Percentiles rank a stretch among this genome's conserved stretches.
Conservation (phyloP, 1,140 invertebrate species). For the Neuroterus valhalla region DNA sequence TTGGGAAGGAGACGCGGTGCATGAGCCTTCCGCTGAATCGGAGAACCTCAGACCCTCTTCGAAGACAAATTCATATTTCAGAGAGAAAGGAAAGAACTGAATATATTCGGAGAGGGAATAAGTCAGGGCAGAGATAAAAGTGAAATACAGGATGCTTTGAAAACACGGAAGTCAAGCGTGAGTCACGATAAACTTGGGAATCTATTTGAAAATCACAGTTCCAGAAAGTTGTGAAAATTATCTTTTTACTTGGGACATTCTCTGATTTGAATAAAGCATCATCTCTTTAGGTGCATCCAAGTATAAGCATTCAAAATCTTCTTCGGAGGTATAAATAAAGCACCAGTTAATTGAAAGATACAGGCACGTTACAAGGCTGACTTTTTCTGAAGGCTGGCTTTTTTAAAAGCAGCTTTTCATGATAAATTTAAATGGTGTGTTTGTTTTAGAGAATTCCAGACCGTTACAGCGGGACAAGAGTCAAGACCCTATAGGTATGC, state of each 20-base stretch:
- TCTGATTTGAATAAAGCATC: no score
- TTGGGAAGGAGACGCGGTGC: slow-evolving; percentile 1
- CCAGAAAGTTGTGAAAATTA: no score
- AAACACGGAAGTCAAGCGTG: slow-evolving; percentile 22
- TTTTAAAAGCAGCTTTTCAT: slow-evolving; percentile 5
- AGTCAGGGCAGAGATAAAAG: slow-evolving; percentile 27
- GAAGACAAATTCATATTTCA: slow-evolving; percentile 27
- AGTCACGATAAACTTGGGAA: slow-evolving; percentile 18
- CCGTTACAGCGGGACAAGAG: slow-evolving; percentile 1
- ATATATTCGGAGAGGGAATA: slow-evolving; percentile 1
- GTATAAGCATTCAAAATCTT: no score
- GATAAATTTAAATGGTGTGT: slow-evolving; percentile 27
- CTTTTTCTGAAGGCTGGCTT: neutral
- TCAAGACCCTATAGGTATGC: slow-evolving; percentile 12
- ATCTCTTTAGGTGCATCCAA: no score
- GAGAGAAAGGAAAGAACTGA: slow-evolving; percentile 14
- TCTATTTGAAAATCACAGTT: neutral
- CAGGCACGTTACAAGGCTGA: no score
- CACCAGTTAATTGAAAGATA: no score
- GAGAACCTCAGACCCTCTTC: neutral
- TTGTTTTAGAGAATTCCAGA: slow-evolving; percentile 21
- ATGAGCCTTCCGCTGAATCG: slow-evolving; percentile 15
- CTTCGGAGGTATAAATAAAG: no score
- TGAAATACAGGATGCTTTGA: slow-evolving; percentile 24
- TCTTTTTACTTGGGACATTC: no score